Conservation (phyloP, 2,797 vertebrate genomes). For the Perodicticus potto region DNA sequence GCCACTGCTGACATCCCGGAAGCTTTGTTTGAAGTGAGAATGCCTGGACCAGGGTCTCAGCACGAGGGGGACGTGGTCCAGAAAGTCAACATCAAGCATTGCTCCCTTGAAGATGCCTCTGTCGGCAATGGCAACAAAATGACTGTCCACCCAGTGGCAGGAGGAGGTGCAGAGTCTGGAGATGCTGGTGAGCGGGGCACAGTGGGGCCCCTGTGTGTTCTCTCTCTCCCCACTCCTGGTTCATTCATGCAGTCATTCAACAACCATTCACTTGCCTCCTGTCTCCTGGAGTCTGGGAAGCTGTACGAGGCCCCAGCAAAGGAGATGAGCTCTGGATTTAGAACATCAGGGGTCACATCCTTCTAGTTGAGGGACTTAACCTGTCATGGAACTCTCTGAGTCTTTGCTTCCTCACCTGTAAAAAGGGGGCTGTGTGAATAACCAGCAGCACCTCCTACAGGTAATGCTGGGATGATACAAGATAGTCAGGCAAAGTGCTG, state of each 20-base stretch:
- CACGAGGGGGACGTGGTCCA: fast-evolving
- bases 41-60: not conserved
- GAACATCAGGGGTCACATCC: not conserved
- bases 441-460: not conserved
- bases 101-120: not conserved
- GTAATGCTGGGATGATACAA: not conserved
- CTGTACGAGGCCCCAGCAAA: fast-evolving
- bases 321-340: not conserved
- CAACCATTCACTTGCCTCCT: not conserved
- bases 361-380: not conserved
- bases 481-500: not conserved
- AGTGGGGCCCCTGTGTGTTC: fast-evolving
- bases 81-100: not conserved
- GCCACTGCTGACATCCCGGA: not conserved
- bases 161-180: fast-evolving
- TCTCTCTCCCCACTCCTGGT: fast-evolving
- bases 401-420: not conserved
- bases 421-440: fast-evolving
- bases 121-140: constrained; percentile 55
- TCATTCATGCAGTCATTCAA: fast-evolving
- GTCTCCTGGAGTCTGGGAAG: not conserved
- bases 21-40: not conserved
- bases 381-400: not conserved
- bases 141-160: fast-evolving
- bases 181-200: not conserved